Conservation (phyloP, 2,888 invertebrate species). For the Schrankia costaestrigalis region DNA sequence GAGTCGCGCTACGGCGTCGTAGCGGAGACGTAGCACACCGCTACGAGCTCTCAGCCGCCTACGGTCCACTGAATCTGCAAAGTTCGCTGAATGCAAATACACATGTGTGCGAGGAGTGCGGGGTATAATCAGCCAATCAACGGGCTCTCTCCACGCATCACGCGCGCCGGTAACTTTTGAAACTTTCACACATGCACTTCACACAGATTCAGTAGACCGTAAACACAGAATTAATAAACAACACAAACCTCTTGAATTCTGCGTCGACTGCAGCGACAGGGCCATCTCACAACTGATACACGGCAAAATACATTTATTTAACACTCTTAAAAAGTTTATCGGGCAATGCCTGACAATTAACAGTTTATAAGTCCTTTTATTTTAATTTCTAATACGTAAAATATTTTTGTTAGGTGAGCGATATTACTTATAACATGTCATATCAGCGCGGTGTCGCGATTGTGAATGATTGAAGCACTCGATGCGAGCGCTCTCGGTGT, state of each 20-base stretch:
- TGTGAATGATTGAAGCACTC: constrained; percentile 53
- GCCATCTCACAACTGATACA: constrained; percentile 80
- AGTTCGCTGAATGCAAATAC: constrained; percentile 73
- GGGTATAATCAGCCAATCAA: constrained; percentile 63
- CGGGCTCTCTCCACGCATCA: constrained; percentile 67
- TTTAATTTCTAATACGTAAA: constrained; percentile 15
- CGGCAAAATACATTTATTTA: constrained; percentile 65
- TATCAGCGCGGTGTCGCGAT: constrained; percentile 61
- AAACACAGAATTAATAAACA: constrained; percentile 32
- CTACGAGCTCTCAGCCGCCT: constrained; percentile 65
- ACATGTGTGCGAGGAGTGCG: constrained; percentile 67
- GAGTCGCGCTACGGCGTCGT: constrained; percentile 45
- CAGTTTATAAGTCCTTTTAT: constrained; percentile 18
- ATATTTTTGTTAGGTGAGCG: constrained; percentile 22
- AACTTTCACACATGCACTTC: constrained; percentile 67
- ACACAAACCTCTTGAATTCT: constrained; percentile 78
- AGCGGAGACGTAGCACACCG: constrained; percentile 58
- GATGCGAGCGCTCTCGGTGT: constrained; percentile 63
- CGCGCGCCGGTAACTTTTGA: constrained; percentile 69
- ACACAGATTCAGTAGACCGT: constrained; percentile 42
- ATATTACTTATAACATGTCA: constrained; percentile 67
- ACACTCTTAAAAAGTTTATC: constrained; percentile 50
- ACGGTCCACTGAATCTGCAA: constrained; percentile 79
- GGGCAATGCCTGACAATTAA: constrained; percentile 17
- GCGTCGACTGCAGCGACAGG: constrained; percentile 81